These are phyloP conservation scores for Solenodon paradoxus DNA, from an alignment of 2,113 vertebrate species.

Conservation along the genomic window DNA sequence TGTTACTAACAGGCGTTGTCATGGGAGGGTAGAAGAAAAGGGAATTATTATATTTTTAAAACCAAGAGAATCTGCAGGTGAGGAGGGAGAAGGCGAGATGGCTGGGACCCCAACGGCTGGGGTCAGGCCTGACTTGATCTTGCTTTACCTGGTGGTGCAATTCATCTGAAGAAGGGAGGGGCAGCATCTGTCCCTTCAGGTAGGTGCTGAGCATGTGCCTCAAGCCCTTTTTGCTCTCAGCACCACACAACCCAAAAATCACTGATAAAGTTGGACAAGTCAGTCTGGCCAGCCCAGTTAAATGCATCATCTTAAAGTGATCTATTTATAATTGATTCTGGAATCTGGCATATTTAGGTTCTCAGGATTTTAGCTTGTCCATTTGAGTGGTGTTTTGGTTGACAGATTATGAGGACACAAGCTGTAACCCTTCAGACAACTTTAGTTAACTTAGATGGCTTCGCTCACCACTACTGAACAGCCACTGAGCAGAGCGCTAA, in stretches of 20 bases:
- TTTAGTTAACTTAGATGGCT: not conserved
- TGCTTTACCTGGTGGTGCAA: too few species aligned
- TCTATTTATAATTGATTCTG: not conserved
- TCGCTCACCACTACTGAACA: not conserved
- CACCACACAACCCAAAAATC: not conserved
- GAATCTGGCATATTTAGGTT: not conserved
- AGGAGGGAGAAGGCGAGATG: not conserved
- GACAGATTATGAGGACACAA: too few species aligned
- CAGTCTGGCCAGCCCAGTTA: not conserved
- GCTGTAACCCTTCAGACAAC: rapidly evolving
- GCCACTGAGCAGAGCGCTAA: not conserved
- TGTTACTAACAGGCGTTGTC: not conserved
- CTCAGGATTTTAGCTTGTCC: not conserved
- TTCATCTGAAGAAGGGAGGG: not conserved
- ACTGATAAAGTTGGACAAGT: not conserved
- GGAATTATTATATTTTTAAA: not conserved
- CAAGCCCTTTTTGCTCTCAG: too few species aligned
- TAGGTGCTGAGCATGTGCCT: not conserved
- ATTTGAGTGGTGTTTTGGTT: too few species aligned
- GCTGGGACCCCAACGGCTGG: rapidly evolving
- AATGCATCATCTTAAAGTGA: not conserved
- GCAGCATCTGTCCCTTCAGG: not conserved
- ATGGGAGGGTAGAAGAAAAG: not conserved
- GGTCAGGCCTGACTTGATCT: not conserved
- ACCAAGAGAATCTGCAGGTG: not conserved